phyloP scores from a whole-genome alignment of 2,888 invertebrate species.

The Aelia acuminata region DNA sequence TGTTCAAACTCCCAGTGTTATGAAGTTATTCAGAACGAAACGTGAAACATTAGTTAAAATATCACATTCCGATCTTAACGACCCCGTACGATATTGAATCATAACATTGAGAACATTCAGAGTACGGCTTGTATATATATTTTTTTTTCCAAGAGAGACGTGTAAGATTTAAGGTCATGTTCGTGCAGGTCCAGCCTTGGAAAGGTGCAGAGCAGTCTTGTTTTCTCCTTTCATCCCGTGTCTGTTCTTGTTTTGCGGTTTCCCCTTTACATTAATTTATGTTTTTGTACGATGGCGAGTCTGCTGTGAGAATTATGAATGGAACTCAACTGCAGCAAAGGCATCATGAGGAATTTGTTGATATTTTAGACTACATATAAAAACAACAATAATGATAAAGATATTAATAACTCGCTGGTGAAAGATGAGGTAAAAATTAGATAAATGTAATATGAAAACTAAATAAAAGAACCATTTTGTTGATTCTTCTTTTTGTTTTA shows the following conservation, averaged over 20 bases:
- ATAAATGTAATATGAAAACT: too few relatives aligned
- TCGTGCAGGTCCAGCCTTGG: not conserved
- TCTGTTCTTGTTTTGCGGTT: not conserved
- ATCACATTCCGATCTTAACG: constrained; percentile 2
- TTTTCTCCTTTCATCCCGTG: not conserved
- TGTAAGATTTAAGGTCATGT: constrained; percentile 5
- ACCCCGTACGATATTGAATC: not conserved
- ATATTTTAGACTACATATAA: too few relatives aligned
- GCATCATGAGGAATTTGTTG: too few relatives aligned
- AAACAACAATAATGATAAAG: too few relatives aligned
- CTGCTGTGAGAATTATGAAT: too few relatives aligned
- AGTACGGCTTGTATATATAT: not conserved
- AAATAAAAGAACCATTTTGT: too few relatives aligned
- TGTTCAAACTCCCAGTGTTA: not conserved
- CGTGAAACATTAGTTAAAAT: constrained; percentile 19
- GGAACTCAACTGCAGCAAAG: too few relatives aligned
- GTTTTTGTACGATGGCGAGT: not conserved
- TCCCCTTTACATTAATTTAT: not conserved
- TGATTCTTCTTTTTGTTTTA: too few relatives aligned
- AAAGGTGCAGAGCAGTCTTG: not conserved
- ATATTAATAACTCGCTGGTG: too few relatives aligned
- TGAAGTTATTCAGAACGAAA: constrained; percentile 8
- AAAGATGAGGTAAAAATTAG: too few relatives aligned
- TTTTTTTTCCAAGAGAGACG: not conserved
- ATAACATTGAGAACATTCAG: not conserved